phyloP scores from a whole-genome alignment of 2,797 vertebrate species.

The Chrysocyon brachyurus region DNA sequence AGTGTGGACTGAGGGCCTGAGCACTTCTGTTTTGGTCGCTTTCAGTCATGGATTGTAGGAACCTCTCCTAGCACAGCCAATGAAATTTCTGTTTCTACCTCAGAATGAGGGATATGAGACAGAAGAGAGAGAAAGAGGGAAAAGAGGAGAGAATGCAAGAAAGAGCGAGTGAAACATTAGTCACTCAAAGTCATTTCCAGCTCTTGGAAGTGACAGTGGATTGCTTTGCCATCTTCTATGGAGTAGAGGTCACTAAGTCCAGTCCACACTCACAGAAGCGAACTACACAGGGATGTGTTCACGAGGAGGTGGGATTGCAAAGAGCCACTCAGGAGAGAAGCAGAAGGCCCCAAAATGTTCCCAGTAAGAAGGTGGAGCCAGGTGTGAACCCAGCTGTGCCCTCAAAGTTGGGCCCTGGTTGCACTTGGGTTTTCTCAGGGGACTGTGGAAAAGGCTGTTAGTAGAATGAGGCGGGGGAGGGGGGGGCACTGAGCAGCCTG shows the following conservation, averaged over 20 bases:
- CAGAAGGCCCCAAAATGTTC: not conserved
- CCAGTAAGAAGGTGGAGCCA: not conserved
- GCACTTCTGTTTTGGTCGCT: not conserved
- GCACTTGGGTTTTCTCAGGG: not conserved
- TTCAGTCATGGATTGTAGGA: not conserved
- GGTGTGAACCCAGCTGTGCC: not conserved
- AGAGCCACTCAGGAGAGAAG: not conserved
- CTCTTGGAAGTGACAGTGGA: not conserved
- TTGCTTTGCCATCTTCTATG: not conserved
- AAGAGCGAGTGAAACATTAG: not conserved
- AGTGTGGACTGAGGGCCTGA: not conserved
- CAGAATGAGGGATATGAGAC: not conserved
- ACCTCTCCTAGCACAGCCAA: not conserved
- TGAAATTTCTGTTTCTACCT: not conserved
- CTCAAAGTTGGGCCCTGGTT: not conserved
- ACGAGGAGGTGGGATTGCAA: not conserved
- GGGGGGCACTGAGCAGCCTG: not conserved
- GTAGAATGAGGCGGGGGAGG: not conserved
- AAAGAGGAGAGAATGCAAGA: not conserved
- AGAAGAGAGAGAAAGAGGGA: not conserved
- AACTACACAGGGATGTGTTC: not conserved
- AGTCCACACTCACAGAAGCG: not conserved
- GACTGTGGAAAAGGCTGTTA: not conserved
- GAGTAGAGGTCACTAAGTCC: not conserved
- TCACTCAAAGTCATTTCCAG: not conserved